Percentiles rank a stretch among this genome's conserved stretches.
Conservation (phyloP, 2,113 vertebrate species). For the Alaudala cheleensis region DNA sequence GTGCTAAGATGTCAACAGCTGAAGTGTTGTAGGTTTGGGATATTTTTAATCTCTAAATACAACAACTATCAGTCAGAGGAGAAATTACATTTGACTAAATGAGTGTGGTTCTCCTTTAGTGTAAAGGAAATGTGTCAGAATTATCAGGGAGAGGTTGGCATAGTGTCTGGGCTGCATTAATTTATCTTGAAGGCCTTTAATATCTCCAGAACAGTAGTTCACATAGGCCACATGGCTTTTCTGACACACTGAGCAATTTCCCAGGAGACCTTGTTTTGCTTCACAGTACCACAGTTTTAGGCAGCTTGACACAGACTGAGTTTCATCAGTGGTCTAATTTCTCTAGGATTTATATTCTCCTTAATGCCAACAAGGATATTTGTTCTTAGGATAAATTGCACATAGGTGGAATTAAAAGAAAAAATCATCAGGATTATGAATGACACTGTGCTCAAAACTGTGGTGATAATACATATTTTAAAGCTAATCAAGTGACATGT, state of each 20-base stretch:
- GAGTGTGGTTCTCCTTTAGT: slow-evolving; percentile 24
- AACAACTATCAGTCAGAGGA: neutral
- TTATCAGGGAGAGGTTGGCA: neutral
- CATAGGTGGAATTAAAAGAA: neutral
- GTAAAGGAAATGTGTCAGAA: slow-evolving; percentile 7
- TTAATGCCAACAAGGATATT: neutral
- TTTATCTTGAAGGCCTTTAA: slow-evolving; percentile 11
- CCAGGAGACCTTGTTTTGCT: neutral
- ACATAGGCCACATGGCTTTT: neutral
- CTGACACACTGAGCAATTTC: neutral
- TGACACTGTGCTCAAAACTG: neutral
- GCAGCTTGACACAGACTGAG: neutral
- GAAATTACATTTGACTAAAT: slow-evolving; percentile 18
- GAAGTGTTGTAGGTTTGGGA: slow-evolving; percentile 5
- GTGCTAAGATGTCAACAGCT: slow-evolving; percentile 22
- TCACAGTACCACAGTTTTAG: neutral
- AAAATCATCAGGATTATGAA: neutral
- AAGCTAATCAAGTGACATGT: neutral
- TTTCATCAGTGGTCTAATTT: neutral
- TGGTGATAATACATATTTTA: neutral
- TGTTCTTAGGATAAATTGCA: neutral
- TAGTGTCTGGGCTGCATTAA: neutral
- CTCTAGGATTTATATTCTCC: neutral
- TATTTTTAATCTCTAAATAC: slow-evolving; percentile 46
- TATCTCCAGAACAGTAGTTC: neutral